Evolutionary conservation across 2,888 invertebrate species (phyloP), one percentile per base, ranked within the genome.

Genomic region (Falcaria lacertinaria): DNA sequence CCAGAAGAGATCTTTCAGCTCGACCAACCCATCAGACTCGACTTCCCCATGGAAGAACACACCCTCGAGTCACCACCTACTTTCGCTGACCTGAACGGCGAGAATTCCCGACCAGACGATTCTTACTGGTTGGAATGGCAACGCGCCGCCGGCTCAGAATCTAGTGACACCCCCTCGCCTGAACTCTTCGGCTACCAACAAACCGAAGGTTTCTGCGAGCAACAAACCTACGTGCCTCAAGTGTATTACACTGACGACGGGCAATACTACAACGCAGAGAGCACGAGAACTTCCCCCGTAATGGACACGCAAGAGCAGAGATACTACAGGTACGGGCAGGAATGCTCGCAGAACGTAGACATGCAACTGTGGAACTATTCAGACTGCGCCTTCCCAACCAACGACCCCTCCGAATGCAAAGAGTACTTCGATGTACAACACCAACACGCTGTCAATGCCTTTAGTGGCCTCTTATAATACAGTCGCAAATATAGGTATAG

Each of bases 1-100:
- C 94, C 94, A 0, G 94, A 94, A 66, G 94, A 94, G 74, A 94
- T 94, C 50, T 94, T 94, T 76, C 94, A 94, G 69, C 76, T 94
- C 45, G 94, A 94, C 63, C 94, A 94, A 65, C 94, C 94, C 0
- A 89, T 94, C 33, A 84, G 93, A 57, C 80, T 92, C 0, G 93
- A 94, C 60, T 93, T 91, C 52, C 80, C 89, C 0, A 77, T 89
- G 48, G 91, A 91, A 53, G 83, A 83, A 39, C 84, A 75, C 45
- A 73, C 90, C 0, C 69, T 91, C 8, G 87, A 91, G 60, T 94
- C 94, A 0, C 94, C 94, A 0, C 92, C 94, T 0, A 94, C 94
- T 0, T 86, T 95, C 43, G 89, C 94, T 4, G 94, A 95, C 56
- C 82, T 95, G 4, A 94, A 93, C 33, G 92, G 92, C 48, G 94